Evolutionary conservation across 2,888 invertebrate genomes (phyloP).

Genomic region (Serrognathus titanus): DNA sequence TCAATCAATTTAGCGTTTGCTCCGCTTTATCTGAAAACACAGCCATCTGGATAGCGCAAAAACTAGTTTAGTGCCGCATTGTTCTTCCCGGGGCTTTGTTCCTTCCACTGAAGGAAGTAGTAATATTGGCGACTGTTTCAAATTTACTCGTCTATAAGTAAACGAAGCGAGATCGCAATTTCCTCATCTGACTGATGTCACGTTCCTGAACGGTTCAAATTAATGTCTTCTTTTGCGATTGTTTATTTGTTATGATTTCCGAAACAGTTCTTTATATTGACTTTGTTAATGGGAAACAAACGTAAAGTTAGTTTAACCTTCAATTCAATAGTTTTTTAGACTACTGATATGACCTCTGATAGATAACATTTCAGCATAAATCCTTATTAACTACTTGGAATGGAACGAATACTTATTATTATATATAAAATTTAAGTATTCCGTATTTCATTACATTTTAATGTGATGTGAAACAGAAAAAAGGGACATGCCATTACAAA

Average conservation of each 20-base stretch:
- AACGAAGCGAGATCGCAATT: neutral
- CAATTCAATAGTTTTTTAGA: no score
- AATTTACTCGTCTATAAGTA: neutral
- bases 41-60: neutral
- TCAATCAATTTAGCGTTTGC: neutral
- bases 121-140: constrained; percentile 3
- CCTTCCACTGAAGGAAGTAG: neutral
- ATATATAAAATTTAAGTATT: no score
- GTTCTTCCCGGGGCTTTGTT: neutral
- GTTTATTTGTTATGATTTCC: neutral
- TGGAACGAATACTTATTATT: no score
- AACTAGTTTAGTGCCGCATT: neutral
- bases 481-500: no score
- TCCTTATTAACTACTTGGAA: no score
- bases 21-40: neutral
- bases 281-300: no score
- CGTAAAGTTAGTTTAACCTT: no score
- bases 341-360: no score
- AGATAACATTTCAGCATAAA: no score
- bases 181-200: neutral
- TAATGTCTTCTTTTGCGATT: neutral
- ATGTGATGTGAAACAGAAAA: no score
- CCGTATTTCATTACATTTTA: no score
- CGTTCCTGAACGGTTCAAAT: neutral
- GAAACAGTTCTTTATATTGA: no score